phyloP scores from a whole-genome alignment of 2,113 vertebrate species.

The Hemibagrus wyckioides region DNA sequence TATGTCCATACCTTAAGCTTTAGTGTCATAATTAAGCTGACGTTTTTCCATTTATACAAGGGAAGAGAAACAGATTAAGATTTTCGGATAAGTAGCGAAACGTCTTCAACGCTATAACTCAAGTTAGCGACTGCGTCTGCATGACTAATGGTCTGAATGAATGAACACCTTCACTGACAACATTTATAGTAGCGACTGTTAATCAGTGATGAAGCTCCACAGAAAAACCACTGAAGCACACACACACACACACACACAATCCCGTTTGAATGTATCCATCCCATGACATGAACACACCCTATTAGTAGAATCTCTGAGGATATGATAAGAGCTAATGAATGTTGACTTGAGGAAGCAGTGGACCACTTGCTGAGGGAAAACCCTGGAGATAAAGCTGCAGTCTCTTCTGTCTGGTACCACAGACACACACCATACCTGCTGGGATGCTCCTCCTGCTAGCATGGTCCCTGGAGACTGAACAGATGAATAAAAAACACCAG shows the following conservation, averaged over 20 bases:
- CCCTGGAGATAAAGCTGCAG: not conserved
- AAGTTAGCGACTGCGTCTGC: not conserved
- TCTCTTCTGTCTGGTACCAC: not conserved
- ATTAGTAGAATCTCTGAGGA: slow-evolving; percentile 27
- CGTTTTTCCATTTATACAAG: not conserved
- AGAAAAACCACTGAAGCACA: not conserved
- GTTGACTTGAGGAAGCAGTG: not conserved
- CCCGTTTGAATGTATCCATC: not conserved
- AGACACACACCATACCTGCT: not conserved
- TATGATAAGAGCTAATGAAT: slow-evolving; percentile 9
- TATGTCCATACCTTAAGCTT: not conserved
- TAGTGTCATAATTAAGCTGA: not conserved
- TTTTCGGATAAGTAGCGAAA: not conserved
- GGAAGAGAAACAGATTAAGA: not conserved
- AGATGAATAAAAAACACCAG: not conserved
- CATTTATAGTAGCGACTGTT: not conserved
- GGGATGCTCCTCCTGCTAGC: not conserved
- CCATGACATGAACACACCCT: not conserved
- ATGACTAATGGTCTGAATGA: not conserved
- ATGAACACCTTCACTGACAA: not conserved
- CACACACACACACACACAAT: not conserved
- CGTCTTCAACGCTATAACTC: not conserved
- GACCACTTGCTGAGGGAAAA: not conserved
- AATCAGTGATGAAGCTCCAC: not conserved
- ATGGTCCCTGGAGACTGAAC: not conserved